Percentiles rank a stretch among this genome's conserved stretches.
phyloP scores from a whole-genome alignment of 2,888 invertebrate genomes.

The Cyclophora albipunctata region DNA sequence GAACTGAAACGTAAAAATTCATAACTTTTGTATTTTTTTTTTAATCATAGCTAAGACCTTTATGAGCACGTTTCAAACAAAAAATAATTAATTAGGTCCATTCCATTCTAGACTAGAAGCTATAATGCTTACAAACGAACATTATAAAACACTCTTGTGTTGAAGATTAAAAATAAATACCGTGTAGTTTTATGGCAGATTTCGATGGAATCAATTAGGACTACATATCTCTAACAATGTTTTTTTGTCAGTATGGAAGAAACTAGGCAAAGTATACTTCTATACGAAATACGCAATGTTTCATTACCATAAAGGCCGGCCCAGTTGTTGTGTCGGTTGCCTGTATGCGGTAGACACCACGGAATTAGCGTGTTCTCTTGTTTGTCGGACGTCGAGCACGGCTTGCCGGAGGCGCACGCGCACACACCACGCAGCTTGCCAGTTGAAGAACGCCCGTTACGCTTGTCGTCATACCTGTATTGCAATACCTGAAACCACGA shows the following conservation, averaged over 20 bases:
- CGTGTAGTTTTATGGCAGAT: no score
- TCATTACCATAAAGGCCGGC: constrained; percentile 83
- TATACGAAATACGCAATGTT: no score
- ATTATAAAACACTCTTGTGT: no score
- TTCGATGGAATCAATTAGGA: no score
- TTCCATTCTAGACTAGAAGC: no score
- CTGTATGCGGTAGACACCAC: constrained; percentile 92
- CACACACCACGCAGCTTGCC: constrained; percentile 83
- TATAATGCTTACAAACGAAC: no score
- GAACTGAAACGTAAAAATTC: neutral
- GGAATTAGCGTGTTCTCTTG: constrained; percentile 90
- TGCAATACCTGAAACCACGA: constrained; percentile 48
- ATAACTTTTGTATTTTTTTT: no score
- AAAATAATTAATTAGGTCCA: no score
- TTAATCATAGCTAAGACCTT: neutral
- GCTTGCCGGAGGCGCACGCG: constrained; percentile 78
- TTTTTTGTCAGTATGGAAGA: no score
- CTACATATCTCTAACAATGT: no score
- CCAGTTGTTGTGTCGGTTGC: constrained; percentile 90
- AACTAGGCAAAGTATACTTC: no score
- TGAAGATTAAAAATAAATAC: no score
- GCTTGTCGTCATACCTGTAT: constrained; percentile 63
- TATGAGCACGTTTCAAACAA: neutral
- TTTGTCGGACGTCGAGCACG: constrained; percentile 81
- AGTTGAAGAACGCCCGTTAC: constrained; percentile 55